These are phyloP conservation scores for Scaptomyza caliginosa DNA, from an alignment of 2,888 invertebrate species.

Conservation along the genomic window DNA sequence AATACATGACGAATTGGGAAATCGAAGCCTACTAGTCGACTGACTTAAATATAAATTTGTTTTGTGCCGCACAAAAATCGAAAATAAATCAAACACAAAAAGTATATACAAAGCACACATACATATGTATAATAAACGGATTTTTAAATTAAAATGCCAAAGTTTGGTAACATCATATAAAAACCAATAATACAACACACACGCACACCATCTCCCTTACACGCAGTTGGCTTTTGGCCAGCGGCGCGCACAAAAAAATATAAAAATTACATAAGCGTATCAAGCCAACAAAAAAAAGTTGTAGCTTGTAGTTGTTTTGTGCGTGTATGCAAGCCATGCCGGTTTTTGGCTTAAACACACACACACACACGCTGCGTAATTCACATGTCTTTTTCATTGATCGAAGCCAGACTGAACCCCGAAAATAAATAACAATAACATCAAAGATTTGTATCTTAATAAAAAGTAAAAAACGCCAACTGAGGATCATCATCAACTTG, in stretches of 20 bases:
- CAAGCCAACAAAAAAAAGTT: conserved; percentile 22
- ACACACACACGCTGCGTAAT: not conserved
- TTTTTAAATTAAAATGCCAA: conserved; percentile 64
- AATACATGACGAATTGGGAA: conserved; percentile 1
- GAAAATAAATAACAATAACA: conserved; percentile 6
- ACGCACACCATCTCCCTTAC: conserved; percentile 21
- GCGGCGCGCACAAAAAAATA: conserved; percentile 23
- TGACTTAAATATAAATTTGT: not conserved
- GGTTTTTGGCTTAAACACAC: conserved; percentile 46
- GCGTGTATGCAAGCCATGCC: conserved; percentile 44
- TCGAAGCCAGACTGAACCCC: conserved; percentile 44
- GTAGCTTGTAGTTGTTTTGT: conserved; percentile 18
- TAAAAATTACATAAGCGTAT: conserved; percentile 43
- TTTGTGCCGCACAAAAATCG: conserved; percentile 1
- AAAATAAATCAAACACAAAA: too few species aligned
- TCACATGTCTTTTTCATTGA: conserved; percentile 43
- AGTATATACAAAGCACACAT: not conserved
- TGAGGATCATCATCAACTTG: conserved; percentile 12
- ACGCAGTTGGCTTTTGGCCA: conserved; percentile 44
- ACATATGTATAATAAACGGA: conserved; percentile 9
- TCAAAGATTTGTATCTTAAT: conserved; percentile 23
- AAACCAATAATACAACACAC: conserved; percentile 17
- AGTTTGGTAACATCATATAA: conserved; percentile 62
- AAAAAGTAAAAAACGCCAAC: conserved; percentile 15
- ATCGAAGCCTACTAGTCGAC: conserved; percentile 10